A percentile compares a stretch with the other conserved stretches of the same genome.
phyloP scores from a whole-genome alignment of 2,888 invertebrate genomes.

The Chaetoderma sp. region DNA sequence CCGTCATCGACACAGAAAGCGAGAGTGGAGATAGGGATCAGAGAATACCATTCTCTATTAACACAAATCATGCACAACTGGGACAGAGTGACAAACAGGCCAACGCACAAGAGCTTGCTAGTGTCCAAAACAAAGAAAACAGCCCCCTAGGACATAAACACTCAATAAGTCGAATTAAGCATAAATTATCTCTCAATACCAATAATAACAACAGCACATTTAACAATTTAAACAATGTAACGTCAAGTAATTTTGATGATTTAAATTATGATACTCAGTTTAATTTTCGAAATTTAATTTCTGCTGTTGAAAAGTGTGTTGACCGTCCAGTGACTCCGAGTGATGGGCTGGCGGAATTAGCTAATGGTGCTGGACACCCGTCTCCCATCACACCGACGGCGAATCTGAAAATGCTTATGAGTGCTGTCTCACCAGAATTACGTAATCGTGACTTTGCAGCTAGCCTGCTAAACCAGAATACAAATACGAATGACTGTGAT shows the following conservation, averaged over 20 bases:
- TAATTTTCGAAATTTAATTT: no score
- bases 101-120: slow-evolving; percentile 24
- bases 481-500: slow-evolving; percentile 26
- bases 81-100: not conserved
- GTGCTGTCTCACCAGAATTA: slow-evolving; percentile 73
- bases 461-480: no score
- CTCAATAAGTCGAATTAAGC: no score
- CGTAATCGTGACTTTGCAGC: slow-evolving; percentile 43
- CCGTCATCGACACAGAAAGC: slow-evolving; percentile 40
- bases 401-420: slow-evolving; percentile 78
- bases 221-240: no score
- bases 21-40: slow-evolving; percentile 38
- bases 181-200: no score
- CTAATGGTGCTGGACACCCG: slow-evolving; percentile 34
- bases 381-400: slow-evolving; percentile 76
- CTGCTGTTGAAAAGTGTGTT: no score
- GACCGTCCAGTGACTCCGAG: no score
- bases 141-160: no score
- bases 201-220: no score
- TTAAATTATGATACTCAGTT: no score
- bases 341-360: slow-evolving; percentile 30
- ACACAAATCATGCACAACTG: slow-evolving; percentile 23
- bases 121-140: slow-evolving; percentile 39
- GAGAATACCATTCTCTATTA: slow-evolving; percentile 44
- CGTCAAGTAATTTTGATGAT: no score